Conservation (phyloP, 2,113 vertebrate genomes). For the Dasyprocta punctata region DNA sequence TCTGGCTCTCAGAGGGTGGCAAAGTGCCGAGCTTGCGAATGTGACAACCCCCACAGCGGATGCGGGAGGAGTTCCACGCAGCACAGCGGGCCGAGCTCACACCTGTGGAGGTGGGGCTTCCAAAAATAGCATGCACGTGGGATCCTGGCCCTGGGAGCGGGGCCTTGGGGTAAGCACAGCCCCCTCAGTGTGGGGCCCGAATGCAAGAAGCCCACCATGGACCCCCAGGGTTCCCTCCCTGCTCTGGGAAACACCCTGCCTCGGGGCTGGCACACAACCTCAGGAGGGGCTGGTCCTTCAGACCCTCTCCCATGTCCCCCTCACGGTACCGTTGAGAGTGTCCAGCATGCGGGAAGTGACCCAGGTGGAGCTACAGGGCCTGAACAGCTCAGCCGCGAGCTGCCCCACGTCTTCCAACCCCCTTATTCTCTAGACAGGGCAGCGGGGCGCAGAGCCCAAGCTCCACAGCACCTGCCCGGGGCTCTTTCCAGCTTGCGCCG, state of each 20-base stretch:
- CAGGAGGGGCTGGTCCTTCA: too few relatives aligned
- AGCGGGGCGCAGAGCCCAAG: rapidly evolving
- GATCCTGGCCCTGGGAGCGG: neutral
- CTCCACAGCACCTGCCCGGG: rapidly evolving
- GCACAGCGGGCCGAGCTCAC: neutral
- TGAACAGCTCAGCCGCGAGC: rapidly evolving
- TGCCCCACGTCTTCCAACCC: rapidly evolving
- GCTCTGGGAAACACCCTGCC: neutral
- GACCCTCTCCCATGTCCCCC: rapidly evolving
- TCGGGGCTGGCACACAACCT: neutral
- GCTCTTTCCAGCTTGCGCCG: neutral
- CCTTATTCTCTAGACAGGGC: neutral
- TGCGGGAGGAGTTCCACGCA: neutral
- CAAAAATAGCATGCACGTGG: neutral
- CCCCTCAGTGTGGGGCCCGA: neutral
- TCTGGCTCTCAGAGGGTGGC: conserved; percentile 70
- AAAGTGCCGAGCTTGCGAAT: conserved; percentile 62
- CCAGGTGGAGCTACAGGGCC: neutral
- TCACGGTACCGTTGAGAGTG: rapidly evolving
- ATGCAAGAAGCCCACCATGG: too few relatives aligned
- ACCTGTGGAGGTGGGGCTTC: neutral
- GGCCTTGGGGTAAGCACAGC: neutral
- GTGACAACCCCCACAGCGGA: neutral
- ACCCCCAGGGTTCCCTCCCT: too few relatives aligned
- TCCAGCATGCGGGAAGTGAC: rapidly evolving